phyloP scores from a whole-genome alignment of 2,113 vertebrate species.

The Pedetes capensis region DNA sequence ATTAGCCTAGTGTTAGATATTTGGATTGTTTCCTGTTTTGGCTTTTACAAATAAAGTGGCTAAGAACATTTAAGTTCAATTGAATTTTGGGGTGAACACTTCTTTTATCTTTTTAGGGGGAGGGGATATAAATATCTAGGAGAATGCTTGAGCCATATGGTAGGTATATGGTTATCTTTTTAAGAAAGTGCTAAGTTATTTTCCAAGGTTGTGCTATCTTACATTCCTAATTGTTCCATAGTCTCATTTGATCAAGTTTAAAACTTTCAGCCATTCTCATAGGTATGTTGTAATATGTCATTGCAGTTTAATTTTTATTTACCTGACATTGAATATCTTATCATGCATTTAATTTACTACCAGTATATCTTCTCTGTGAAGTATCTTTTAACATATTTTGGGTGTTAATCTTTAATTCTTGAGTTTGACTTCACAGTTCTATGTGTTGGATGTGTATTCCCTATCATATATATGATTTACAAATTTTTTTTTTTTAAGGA shows the following conservation, averaged over 20 bases:
- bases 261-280: background rate
- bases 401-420: background rate
- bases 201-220: background rate
- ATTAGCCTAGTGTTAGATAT: background rate
- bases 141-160: background rate
- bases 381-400: background rate
- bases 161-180: slow-evolving; percentile 14
- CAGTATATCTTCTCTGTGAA: background rate
- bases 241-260: background rate
- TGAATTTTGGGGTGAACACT: background rate
- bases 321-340: background rate
- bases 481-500: background rate
- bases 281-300: background rate
- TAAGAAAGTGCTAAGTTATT: background rate
- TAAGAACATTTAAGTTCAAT: background rate
- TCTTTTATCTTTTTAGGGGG: background rate
- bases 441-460: background rate
- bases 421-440: background rate
- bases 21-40: background rate
- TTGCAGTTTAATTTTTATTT: slow-evolving; percentile 36
- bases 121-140: background rate
- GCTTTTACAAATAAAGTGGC: background rate
- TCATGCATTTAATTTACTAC: background rate
- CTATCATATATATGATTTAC: background rate
- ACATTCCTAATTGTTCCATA: background rate